Evolutionary conservation across 2,797 vertebrate species (phyloP), one percentile per base, ranked within the genome.

Genomic region (Kryptopterus vitreolus): DNA sequence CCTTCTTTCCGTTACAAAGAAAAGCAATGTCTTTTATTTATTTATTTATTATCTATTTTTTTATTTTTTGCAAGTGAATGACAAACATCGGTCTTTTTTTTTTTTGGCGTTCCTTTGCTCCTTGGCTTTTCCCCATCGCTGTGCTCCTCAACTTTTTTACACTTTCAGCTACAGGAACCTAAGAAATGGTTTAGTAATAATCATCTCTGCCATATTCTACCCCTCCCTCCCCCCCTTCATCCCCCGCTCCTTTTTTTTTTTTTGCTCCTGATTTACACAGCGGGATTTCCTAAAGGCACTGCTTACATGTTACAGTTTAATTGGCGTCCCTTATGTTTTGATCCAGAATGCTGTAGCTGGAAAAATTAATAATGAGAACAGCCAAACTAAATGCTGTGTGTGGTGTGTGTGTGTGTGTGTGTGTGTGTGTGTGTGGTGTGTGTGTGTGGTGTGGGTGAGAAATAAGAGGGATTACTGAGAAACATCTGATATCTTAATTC

Each of bases 141-240:
- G 1, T 8, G 1, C 33, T 43, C 31, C 33, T 66, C 33, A 38
- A 55, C 50, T 43, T 77, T n/a, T 33, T 87, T 71, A 73, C 69
- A 46, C 57, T 83, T 87, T 86, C 16, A 83, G 76, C 85, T 87
- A 77, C 69, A 83, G 78, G 33, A 82, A 62, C 63, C 2, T 1
- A 75, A 82, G 77, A 48, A 66, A 77, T n/a, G 50, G 80, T 79
- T 76, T 81, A 83, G 83, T 86, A 85, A 83, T 81, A 86, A 83
- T 85, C 33, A 26, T 75, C 59, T 88, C 82, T 24, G 79, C 57
- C 81, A 68, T 59, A 76, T 75, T 83, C 80, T 82, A 26, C 26
- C 63, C 5, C 18, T 31, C 68, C 4, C 12, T 81, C 83, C 75
- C n/a, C n/a, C n/a, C n/a, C n/a, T n/a, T n/a, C n/a, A n/a, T n/a